Evolutionary conservation across 2,113 vertebrate species (phyloP).

Genomic region (Romanogobio albipinnatus): DNA sequence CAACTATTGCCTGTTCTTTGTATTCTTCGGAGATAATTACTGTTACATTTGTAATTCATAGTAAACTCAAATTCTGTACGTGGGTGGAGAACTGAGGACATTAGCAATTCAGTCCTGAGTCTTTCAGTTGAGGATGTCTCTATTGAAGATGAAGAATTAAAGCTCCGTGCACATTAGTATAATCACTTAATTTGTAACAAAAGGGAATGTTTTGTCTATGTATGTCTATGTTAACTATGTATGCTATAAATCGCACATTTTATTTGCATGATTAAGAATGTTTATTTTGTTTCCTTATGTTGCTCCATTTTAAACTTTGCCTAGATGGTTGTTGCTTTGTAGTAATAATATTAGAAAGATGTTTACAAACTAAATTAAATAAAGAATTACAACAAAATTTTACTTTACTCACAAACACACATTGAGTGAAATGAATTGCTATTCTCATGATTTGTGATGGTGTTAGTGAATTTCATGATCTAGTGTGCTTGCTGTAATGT

Average conservation of each 20-base stretch:
- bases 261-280: neutral
- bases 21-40: neutral
- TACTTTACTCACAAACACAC: neutral
- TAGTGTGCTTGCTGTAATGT: neutral
- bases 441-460: neutral
- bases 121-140: neutral
- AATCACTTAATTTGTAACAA: neutral
- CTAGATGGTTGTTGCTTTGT: neutral
- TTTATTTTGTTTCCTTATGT: neutral
- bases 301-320: neutral
- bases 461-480: neutral
- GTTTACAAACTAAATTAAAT: neutral
- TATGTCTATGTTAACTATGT: neutral
- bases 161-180: neutral
- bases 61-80: neutral
- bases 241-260: neutral
- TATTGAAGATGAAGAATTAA: slow-evolving; percentile 4
- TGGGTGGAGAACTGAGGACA: neutral
- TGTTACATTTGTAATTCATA: neutral
- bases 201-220: neutral
- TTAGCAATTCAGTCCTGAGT: neutral
- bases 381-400: neutral
- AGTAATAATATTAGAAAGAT: neutral
- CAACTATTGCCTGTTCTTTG: neutral
- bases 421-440: neutral